Conservation (phyloP, 2,888 invertebrate species). For the Pyrochroa serraticornis region DNA sequence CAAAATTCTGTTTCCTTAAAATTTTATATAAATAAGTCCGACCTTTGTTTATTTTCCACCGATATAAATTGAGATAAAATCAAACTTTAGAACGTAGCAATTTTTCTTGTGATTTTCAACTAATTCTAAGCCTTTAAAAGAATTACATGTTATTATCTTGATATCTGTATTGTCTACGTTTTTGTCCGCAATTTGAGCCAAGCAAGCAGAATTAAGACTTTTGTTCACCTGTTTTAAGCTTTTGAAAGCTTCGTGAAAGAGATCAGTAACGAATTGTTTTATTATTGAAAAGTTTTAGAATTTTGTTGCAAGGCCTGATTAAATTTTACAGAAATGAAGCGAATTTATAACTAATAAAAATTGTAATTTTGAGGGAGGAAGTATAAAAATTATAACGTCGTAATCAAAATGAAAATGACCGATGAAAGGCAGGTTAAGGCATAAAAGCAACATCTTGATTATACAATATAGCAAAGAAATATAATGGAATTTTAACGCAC, state of each 20-base stretch:
- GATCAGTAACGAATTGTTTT: conserved; percentile 13
- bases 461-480: conserved; percentile 19
- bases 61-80: conserved; percentile 21
- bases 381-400: conserved; percentile 24
- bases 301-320: conserved; percentile 1
- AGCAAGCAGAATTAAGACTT: conserved; percentile 21
- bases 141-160: conserved; percentile 22
- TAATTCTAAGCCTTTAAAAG: conserved; percentile 13
- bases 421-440: conserved; percentile 20
- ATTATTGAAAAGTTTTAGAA: conserved; percentile 2
- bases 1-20: conserved; percentile 22
- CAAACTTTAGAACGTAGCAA: conserved; percentile 3
- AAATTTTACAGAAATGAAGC: conserved; percentile 11
- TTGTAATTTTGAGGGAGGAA: conserved; percentile 13
- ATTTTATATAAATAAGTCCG: conserved; percentile 19
- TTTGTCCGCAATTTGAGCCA: conserved; percentile 5
- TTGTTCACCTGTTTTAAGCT: conserved; percentile 25
- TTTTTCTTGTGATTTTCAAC: background rate
- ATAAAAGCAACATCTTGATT: conserved; percentile 25
- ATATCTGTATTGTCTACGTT: conserved; percentile 11
- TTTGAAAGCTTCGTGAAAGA: conserved; percentile 16
- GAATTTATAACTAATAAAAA: conserved; percentile 20
- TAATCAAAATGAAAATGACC: conserved; percentile 27
- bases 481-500: conserved; percentile 23
- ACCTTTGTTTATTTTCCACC: conserved; percentile 20